Percentiles rank a stretch among this genome's conserved stretches.
Conservation (phyloP, 2,888 invertebrate species). For the Eupelmus urozonus region DNA sequence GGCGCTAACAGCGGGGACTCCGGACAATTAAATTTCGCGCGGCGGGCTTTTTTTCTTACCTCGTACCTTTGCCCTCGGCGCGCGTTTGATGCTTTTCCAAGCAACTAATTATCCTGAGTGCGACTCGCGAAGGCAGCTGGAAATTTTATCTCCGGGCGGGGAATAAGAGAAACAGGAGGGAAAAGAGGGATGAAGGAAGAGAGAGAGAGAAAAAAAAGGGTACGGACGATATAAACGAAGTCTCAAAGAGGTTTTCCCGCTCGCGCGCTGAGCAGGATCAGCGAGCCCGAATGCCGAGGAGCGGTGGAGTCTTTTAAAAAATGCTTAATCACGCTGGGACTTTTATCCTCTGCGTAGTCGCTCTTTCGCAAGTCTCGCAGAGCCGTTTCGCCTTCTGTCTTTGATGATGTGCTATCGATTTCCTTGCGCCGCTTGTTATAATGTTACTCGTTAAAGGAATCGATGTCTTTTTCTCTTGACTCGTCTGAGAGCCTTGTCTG, state of each 20-base stretch:
- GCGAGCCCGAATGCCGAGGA: not conserved
- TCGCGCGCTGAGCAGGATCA: not conserved
- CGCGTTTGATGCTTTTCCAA: conserved; percentile 52
- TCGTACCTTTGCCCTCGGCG: not conserved
- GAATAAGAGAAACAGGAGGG: conserved; percentile 20
- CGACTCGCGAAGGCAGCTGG: conserved; percentile 31
- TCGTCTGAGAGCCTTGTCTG: no score
- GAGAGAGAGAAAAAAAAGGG: not conserved
- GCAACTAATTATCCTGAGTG: conserved; percentile 59
- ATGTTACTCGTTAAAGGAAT: conserved; percentile 4
- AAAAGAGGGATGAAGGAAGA: not conserved
- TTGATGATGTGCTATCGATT: conserved; percentile 30
- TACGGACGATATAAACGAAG: conserved; percentile 12
- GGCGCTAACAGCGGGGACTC: conserved; percentile 3
- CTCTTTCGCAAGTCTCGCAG: no score
- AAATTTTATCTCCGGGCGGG: conserved; percentile 41
- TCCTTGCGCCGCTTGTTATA: not conserved
- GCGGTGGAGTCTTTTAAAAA: conserved; percentile 15
- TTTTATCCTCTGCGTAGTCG: conserved; percentile 37
- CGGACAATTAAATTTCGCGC: conserved; percentile 45
- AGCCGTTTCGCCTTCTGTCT: not conserved
- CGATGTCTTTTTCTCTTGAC: not conserved
- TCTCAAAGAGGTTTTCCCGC: conserved; percentile 32
- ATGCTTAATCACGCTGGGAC: conserved; percentile 35
- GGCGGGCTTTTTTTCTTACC: not conserved